Evolutionary conservation across 2,888 invertebrate species (phyloP), one percentile per base, ranked within the genome.

Genomic region (Geophilus truncorum): DNA sequence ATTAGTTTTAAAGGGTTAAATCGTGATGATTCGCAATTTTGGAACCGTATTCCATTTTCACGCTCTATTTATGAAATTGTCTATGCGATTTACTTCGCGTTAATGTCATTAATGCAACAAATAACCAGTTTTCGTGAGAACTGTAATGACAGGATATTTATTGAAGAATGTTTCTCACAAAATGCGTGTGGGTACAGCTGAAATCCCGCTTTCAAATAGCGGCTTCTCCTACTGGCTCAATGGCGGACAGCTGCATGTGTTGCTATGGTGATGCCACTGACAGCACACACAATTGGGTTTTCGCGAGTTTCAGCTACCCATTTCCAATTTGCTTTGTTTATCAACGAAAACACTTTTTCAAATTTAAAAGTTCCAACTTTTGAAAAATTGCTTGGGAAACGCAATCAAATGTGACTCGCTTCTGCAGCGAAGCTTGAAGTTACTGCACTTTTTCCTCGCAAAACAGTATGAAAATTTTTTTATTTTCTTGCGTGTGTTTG

Each of bases 241-340:
- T 70, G 70, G 70, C 70, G 70, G 70, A 70, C 70, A 70, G 70
- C 70, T 70, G 70, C 70, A 70, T 70, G 70, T 70, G 70, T 70
- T 70, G 70, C 70, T n/a, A 70, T 70, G 70, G 70, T 70, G 70
- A 70, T 25, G 70, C 70, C 70, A 70, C 12, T 70, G 70, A 70
- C 23, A 70, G 70, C 70, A 70, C 70, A 70, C 70, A 70, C 21
- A 70, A n/a, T 70, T 51, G 51, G 51, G 51, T 51, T 51, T 23
- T 25, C 25, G 18, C n/a, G 45, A 18, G 45, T 45, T 45, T 45
- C 32, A 45, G 28, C 12, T n/a, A 70, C 70, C 70, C 70, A 70
- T 70, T 70, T 70, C n/a, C 7, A 70, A 62, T 62, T 70, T 28
- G 25, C n/a, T 28, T 70, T 25, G 25, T 25, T 70, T 70, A 15